Evolutionary conservation across 92 coral and sea anemone species (phyloP), one percentile per base, ranked within the genome.

Genomic region (Palythoa caribaeorum): DNA sequence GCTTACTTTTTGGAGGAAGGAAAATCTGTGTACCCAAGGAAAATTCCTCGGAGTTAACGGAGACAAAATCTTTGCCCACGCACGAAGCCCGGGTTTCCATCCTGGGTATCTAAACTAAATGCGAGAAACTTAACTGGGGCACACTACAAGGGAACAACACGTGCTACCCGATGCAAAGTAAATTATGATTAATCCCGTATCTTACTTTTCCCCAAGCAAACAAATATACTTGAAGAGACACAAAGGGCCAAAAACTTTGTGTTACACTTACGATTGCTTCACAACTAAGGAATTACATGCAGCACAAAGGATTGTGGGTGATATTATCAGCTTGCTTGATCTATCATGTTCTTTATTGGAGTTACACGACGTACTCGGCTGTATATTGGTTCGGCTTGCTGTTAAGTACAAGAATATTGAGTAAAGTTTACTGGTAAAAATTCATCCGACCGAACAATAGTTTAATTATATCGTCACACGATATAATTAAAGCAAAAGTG

Each of bases 241-340:
- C 7, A 36, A 59, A 6, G 38, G 54, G 66, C 15, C 2, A 14
- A 16, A 20, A 14, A 5, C 48, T 16, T 16, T 10, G 53, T 1
- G 1, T 16, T 38, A 10, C 57, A 90, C 93, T 92, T 87, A 94
- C 97, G 85, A 92, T 19, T 90, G 93, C 36, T 92, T 78, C 21
- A 88, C 80, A 3, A 90, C 85, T 62, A 89, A 89, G 63, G 95
- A 60, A 21, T 89, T 90, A 75, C 93, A 90, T 48, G 94, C 71
- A 52, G 87, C 96, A 70, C 98, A 95, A 78, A 92, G 94, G 19
- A 95, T 92, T 6, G 98, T 93, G 16, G 98, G 98, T 4, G 98
- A 95, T 38, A 95, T 89, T 83, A 92, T 87, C 38, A 95, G 65
- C 59, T 90, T 94, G 74, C 85, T 66, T 14, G 98, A 93, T 3